A percentile compares a stretch with the other conserved stretches of the same genome.
phyloP scores from a whole-genome alignment of 2,888 invertebrate species.

The Netelia melanura region DNA sequence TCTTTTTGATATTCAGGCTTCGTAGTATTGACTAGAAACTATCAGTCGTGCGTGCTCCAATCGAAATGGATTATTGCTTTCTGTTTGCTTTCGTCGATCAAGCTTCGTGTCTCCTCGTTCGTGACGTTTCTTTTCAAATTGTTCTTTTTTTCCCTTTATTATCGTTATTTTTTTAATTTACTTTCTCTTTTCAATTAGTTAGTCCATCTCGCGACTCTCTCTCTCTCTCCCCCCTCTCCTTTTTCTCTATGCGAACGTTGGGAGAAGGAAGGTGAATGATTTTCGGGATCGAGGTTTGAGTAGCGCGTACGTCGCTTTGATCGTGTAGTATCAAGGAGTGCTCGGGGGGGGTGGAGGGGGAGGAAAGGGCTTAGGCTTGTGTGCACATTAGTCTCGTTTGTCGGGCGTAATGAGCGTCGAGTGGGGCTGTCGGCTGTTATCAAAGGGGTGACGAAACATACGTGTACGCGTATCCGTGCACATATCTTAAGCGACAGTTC shows the following conservation, averaged over 20 bases:
- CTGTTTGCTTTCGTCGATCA: constrained; percentile 37
- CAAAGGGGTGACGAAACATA: constrained; percentile 25
- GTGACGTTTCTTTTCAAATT: constrained; percentile 30
- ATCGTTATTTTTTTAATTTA: not conserved
- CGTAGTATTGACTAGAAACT: constrained; percentile 70
- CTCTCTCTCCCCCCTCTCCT: not conserved
- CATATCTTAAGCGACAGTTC: not conserved
- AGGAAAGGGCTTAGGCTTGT: constrained; percentile 3
- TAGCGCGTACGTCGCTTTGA: constrained; percentile 38
- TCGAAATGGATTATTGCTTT: constrained; percentile 71
- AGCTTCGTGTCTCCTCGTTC: constrained; percentile 29
- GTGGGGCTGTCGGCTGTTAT: constrained; percentile 29
- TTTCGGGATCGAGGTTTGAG: constrained; percentile 18
- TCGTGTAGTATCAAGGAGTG: constrained; percentile 1
- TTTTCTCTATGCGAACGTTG: not conserved
- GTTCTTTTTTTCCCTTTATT: not conserved
- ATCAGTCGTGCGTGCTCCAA: constrained; percentile 73
- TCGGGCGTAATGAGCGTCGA: constrained; percentile 33
- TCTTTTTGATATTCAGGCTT: constrained; percentile 65
- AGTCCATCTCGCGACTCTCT: not conserved
- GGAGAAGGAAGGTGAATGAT: constrained; percentile 13
- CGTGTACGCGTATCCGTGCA: not conserved
- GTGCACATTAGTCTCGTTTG: constrained; percentile 17
- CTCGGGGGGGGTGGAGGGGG: not conserved
- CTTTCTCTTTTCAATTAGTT: constrained; percentile 16